Percentiles rank a stretch among this genome's conserved stretches.
Evolutionary conservation across 2,888 invertebrate species (phyloP).

Genomic region (Eupithecia exiguata): DNA sequence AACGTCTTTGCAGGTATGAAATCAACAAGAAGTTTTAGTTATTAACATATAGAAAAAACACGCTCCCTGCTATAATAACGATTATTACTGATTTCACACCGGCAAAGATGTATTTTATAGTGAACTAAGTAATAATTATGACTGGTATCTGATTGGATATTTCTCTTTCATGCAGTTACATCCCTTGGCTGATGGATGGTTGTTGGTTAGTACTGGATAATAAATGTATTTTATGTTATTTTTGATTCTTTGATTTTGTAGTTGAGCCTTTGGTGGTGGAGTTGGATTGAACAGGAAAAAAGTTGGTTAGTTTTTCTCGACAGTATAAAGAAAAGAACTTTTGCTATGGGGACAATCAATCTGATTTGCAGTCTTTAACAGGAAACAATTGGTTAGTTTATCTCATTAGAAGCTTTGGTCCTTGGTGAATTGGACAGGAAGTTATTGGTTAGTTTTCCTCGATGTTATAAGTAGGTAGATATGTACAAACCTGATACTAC

Average conservation of each 20-base stretch:
- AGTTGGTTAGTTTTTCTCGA: background rate
- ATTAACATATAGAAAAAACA: background rate
- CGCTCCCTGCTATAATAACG: background rate
- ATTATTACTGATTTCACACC: background rate
- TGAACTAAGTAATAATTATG: background rate
- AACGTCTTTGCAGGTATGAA: background rate
- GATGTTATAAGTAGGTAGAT: too few relatives aligned
- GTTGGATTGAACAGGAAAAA: background rate
- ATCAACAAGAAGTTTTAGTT: background rate
- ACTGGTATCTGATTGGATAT: slow-evolving; percentile 51
- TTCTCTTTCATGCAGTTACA: slow-evolving; percentile 56
- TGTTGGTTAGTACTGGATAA: slow-evolving; percentile 59
- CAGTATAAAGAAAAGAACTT: background rate
- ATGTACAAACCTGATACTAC: too few relatives aligned
- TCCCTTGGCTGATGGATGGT: slow-evolving; percentile 47
- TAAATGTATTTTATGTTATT: slow-evolving; percentile 39
- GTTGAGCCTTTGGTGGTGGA: too few relatives aligned
- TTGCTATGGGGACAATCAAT: too few relatives aligned
- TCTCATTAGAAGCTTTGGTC: too few relatives aligned
- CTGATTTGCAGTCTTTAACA: too few relatives aligned
- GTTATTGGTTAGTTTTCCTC: background rate
- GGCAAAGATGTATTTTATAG: background rate
- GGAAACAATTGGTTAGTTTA: too few relatives aligned
- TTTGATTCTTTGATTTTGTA: slow-evolving; percentile 38
- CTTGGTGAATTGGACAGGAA: too few relatives aligned